Evolutionary conservation across 2,113 vertebrate species (phyloP), one percentile per base, ranked within the genome.

Genomic region (Aviceda subcristata): DNA sequence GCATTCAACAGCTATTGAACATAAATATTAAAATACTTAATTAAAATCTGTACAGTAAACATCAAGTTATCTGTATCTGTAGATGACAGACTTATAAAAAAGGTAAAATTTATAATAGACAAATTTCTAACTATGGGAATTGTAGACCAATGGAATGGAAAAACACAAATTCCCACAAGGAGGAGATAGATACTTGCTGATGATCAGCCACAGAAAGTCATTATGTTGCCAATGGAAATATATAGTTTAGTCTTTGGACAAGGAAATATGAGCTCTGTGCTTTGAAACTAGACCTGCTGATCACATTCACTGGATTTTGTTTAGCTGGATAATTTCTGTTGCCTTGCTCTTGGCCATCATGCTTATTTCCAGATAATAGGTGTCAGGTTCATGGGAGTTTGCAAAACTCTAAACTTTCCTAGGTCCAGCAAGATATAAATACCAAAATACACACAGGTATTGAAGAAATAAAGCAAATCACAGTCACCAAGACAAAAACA

Each of bases 141-240:
- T 77, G 27, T 15, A 71, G 10, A 32, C 9, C 43, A 53, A 9
- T 11, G 29, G 11, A 92, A 82, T 29, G 30, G 24, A 90, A 93
- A 95, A 96, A 12, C 16, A 67, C 15, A 39, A 80, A 91, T 79
- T 95, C 91, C 76, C 91, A 93, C 85, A 89, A 76, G 91, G 79
- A 95, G 90, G 82, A 92, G 77, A 85, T 51, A 95, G 72, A 73
- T 66, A 67, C 72, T 84, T 90, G n/a, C 75, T 93, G 51, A 78
- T 92, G 76, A 96, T 84, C 14, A 88, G 50, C 7, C 53, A 62
- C 48, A 69, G 75, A 56, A 60, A 56, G 29, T 69, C 63, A 73
- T 78, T 90, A 19, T 30, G 29, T 13, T 90, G 50, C 4, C 45
- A 86, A 17, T 48, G 50, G 55, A 89, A 97, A 89, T 45, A 55